These are phyloP conservation scores for Parasteatoda tepidariorum DNA, from an alignment of 1,140 invertebrate species.

Conservation along the genomic window DNA sequence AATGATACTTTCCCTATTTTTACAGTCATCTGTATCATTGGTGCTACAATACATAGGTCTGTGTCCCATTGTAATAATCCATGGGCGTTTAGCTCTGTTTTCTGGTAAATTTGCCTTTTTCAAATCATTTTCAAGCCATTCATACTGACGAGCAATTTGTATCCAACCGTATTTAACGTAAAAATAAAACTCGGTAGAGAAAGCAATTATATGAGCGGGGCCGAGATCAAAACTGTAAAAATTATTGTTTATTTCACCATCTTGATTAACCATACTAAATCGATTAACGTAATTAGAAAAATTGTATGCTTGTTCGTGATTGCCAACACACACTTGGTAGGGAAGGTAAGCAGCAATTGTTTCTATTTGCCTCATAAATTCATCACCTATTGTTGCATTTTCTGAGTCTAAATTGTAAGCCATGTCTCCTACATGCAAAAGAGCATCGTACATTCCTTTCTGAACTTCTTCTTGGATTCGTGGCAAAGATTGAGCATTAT, in stretches of 20 bases:
- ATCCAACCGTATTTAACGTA: constrained; percentile 88
- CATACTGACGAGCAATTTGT: constrained; percentile 84
- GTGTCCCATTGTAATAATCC: constrained; percentile 96
- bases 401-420: constrained; percentile 93
- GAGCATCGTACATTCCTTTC: constrained; percentile 70
- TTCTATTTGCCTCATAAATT: constrained; percentile 91
- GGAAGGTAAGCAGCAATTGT: constrained; percentile 86
- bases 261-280: constrained; percentile 72
- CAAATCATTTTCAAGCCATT: constrained; percentile 89
- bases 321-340: constrained; percentile 92
- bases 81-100: constrained; percentile 79
- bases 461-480: constrained; percentile 68
- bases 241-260: constrained; percentile 61
- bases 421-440: constrained; percentile 80
- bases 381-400: constrained; percentile 82
- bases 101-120: constrained; percentile 73
- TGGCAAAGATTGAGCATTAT: constrained; percentile 71
- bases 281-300: constrained; percentile 86
- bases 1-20: constrained; percentile 73
- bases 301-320: constrained; percentile 89
- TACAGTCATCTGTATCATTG: constrained; percentile 86
- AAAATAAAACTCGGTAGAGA: constrained; percentile 96
- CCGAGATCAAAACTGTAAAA: constrained; percentile 85
- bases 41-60: constrained; percentile 98
- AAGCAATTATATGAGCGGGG: constrained; percentile 88